Conservation (phyloP, 2,888 invertebrate genomes). For the Platycheirus rosarum region DNA sequence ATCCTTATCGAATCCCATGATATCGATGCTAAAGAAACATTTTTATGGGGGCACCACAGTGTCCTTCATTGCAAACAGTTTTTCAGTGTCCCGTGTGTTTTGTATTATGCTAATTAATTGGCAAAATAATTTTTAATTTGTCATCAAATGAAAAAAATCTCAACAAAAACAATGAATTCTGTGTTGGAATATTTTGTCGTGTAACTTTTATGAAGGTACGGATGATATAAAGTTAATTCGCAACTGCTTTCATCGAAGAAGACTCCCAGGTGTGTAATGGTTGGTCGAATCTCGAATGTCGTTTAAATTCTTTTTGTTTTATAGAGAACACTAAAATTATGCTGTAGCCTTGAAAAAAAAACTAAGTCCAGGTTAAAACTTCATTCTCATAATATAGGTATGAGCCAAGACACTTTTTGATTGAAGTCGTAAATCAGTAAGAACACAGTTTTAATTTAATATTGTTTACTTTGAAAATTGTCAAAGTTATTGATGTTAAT, state of each 20-base stretch:
- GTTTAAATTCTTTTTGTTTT: conserved; percentile 16
- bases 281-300: too few species aligned
- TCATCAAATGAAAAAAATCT: conserved; percentile 45
- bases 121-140: conserved; percentile 71
- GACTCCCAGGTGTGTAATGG: conserved; percentile 63
- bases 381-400: too few species aligned
- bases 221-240: too few species aligned
- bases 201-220: conserved; percentile 38
- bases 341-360: conserved; percentile 21
- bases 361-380: not conserved
- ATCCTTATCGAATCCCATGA: conserved; percentile 54
- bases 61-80: not conserved
- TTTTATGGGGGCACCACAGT: conserved; percentile 40
- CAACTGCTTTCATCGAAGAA: conserved; percentile 16
- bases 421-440: conserved; percentile 59
- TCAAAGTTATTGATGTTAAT: too few species aligned
- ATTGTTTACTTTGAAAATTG: conserved; percentile 18
- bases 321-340: conserved; percentile 22
- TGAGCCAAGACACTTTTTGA: conserved; percentile 45
- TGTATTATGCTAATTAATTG: conserved; percentile 69
- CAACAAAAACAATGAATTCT: conserved; percentile 43
- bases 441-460: conserved; percentile 45
- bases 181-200: conserved; percentile 49
- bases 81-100: conserved; percentile 34
- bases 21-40: conserved; percentile 39